Evolutionary conservation across 2,113 vertebrate genomes (phyloP), one percentile per base, ranked within the genome.

Genomic region (Coreoperca whiteheadi): DNA sequence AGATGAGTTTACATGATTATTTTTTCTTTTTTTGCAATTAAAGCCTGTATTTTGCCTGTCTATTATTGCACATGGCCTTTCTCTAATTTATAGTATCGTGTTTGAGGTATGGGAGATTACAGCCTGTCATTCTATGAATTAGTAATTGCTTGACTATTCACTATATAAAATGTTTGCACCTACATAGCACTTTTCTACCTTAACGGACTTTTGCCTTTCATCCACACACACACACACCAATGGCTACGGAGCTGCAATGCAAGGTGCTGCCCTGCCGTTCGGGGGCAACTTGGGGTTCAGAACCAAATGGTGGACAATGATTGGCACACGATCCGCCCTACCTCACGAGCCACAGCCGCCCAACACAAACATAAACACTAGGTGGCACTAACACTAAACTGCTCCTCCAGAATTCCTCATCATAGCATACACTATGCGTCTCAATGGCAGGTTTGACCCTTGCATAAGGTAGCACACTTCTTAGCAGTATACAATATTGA

Each of bases 391-490:
- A 32, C 25, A 1, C 46, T 32, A 41, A 57, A 21, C 59, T 48
- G 3, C 39, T 56, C 23, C 11, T 67, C 4, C 34, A 23, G 8
- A 60, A 61, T 72, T 78, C 25, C 56, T 54, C 25, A 37, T 37
- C 7, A 21, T 12, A 50, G 41, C 23, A 6, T 65, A 21, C 25
- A 21, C 7, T 46, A 14, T 74, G 64, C 39, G 70, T 82, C 53
- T 89, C 70, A 89, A 87, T 83, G 88, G 21, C 78, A 89, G 32
- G 67, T 68, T 82, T 78, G 41, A 37, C 37, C 56, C 0, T 0
- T 79, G 51, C 61, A 16, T 51, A 37, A 56, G 25, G 30, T 77
- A 43, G 69, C 74, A 14, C 16, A 32, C 53, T 43, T 84, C 9
- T 60, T 1, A 67, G 59, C 39, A 71, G 14, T 41, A 25, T 70